These are phyloP conservation scores for Thamnophis elegans DNA, from an alignment of 2,797 vertebrate species.

Conservation along the genomic window DNA sequence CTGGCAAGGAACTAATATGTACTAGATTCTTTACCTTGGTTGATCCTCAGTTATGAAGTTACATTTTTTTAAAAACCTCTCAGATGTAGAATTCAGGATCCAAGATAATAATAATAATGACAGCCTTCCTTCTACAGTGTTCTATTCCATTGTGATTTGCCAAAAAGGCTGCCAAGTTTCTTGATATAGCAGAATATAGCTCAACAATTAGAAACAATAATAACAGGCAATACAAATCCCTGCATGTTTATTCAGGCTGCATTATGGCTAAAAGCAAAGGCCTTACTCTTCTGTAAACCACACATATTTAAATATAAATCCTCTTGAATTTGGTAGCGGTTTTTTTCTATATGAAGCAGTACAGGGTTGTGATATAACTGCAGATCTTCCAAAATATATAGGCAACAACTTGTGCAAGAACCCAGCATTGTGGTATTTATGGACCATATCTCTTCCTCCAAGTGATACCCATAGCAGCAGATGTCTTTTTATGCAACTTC, in stretches of 20 bases:
- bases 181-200: background rate
- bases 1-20: background rate
- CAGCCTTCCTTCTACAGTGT: constrained; percentile 8
- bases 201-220: constrained; percentile 14
- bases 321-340: background rate
- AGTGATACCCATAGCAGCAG: background rate
- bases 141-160: background rate
- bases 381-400: background rate
- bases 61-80: background rate
- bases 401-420: background rate
- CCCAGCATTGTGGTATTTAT: background rate
- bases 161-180: constrained; percentile 19
- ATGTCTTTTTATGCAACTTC: background rate
- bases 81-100: background rate
- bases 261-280: background rate
- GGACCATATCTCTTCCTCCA: background rate
- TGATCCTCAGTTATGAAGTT: background rate
- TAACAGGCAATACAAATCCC: background rate
- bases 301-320: background rate
- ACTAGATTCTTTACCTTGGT: background rate
- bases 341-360: background rate
- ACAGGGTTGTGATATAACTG: background rate
- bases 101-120: background rate
- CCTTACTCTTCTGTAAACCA: background rate
- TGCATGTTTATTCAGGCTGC: background rate